phyloP scores from a whole-genome alignment of 2,888 invertebrate species.

The Parascotia fuliginaria region DNA sequence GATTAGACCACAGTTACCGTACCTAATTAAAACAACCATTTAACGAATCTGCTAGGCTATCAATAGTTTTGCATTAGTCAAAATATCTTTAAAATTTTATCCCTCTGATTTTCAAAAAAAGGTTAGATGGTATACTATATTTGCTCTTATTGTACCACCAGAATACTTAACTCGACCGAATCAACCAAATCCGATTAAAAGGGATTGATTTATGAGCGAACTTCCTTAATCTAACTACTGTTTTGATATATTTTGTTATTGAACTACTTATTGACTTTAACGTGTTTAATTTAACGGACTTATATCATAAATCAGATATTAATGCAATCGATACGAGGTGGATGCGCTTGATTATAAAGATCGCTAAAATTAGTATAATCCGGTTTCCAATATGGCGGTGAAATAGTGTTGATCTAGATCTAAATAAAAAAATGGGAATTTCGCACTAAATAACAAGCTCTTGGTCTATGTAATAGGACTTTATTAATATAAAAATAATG shows the following conservation, averaged over 20 bases:
- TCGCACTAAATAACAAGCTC: too few species aligned
- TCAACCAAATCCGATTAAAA: constrained; percentile 37
- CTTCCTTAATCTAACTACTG: constrained; percentile 17
- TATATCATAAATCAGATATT: constrained; percentile 26
- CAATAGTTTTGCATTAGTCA: too few species aligned
- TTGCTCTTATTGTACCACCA: constrained; percentile 6
- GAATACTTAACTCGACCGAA: constrained; percentile 5
- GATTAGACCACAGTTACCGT: too few species aligned
- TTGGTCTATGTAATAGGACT: too few species aligned
- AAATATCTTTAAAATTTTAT: too few species aligned
- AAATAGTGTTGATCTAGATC: background rate
- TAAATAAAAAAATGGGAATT: background rate
- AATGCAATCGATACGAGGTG: constrained; percentile 12
- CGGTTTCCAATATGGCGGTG: background rate
- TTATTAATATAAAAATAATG: too few species aligned
- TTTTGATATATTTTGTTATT: constrained; percentile 39
- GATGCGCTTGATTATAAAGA: background rate
- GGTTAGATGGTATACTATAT: background rate
- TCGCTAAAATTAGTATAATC: background rate
- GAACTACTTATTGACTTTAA: constrained; percentile 14
- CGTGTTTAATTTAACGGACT: constrained; percentile 12
- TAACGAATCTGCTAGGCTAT: too few species aligned
- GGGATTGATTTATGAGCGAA: constrained; percentile 34
- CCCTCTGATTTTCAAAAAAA: too few species aligned
- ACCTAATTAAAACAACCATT: too few species aligned